Evolutionary conservation across 1,140 invertebrate species (phyloP).

Genomic region (Euura saliciscinereae): DNA sequence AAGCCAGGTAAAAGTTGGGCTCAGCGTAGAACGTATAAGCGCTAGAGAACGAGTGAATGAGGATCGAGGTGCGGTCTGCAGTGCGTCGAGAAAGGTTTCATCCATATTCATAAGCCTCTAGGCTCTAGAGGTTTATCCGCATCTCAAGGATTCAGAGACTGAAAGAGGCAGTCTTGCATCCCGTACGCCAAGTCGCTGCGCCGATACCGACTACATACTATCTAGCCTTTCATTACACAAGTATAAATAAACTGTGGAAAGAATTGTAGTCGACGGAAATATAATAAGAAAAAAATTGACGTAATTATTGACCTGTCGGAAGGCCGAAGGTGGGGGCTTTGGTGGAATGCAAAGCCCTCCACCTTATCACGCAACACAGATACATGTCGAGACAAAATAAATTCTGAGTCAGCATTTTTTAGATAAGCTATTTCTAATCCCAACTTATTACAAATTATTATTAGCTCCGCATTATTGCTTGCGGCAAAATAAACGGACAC

Average conservation of each 20-base stretch:
- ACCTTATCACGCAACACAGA: background rate
- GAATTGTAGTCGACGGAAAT: background rate
- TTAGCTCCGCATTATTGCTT: no score
- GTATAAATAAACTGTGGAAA: slow-evolving; percentile 2
- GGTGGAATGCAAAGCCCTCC: background rate
- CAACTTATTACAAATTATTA: no score
- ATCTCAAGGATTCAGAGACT: slow-evolving; percentile 47
- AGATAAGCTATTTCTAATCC: slow-evolving; percentile 5
- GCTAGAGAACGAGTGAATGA: slow-evolving; percentile 23
- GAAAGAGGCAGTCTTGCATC: slow-evolving; percentile 4
- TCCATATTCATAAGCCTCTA: slow-evolving; percentile 57
- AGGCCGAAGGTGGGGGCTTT: background rate
- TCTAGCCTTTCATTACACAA: background rate
- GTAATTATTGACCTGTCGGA: background rate
- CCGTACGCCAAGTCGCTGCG: slow-evolving; percentile 10
- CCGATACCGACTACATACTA: slow-evolving; percentile 8
- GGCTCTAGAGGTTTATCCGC: slow-evolving; percentile 41
- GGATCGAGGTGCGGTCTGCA: slow-evolving; percentile 39
- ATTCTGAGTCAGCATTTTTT: background rate
- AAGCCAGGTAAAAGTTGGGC: slow-evolving; percentile 17
- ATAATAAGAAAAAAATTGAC: background rate
- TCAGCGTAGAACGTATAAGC: slow-evolving; percentile 26
- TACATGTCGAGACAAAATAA: background rate
- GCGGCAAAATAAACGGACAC: no score
- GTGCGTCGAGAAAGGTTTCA: slow-evolving; percentile 48